These are phyloP conservation scores for Callospermophilus lateralis DNA, from an alignment of 2,113 vertebrate species.

Conservation along the genomic window DNA sequence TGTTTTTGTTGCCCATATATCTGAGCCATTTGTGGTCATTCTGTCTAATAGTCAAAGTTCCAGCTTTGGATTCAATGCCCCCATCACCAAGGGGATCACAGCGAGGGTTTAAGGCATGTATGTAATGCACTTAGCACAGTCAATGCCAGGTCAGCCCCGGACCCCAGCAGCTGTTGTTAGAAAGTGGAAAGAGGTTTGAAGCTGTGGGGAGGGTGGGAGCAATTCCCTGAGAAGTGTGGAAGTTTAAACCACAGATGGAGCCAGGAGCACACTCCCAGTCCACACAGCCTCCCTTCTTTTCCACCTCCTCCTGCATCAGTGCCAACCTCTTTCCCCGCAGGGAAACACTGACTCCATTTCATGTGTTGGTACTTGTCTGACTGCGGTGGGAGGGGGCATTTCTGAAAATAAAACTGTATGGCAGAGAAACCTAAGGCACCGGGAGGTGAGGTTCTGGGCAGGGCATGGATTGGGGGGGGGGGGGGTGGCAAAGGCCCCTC, in stretches of 20 bases:
- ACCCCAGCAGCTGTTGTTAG: not conserved
- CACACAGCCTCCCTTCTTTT: not conserved
- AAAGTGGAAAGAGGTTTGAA: not conserved
- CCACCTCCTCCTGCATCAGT: not conserved
- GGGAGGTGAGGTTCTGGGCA: not conserved
- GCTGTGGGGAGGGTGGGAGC: not conserved
- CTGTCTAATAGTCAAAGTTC: not conserved
- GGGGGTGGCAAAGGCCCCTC: not conserved
- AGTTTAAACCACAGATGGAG: not conserved
- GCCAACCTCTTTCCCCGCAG: not conserved
- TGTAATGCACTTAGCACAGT: not conserved
- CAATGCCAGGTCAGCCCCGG: not conserved
- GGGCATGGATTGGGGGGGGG: not conserved
- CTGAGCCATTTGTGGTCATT: not conserved
- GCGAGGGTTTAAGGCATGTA: not conserved
- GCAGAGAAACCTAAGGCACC: not conserved
- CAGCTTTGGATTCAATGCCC: not conserved
- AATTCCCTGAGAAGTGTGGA: not conserved
- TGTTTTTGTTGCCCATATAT: not conserved
- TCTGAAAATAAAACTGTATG: not conserved
- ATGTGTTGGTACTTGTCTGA: not conserved
- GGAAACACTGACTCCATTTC: constrained; percentile 48
- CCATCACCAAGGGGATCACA: not conserved
- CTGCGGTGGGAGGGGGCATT: not conserved
- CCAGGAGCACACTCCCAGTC: not conserved